A percentile compares a stretch with the other conserved stretches of the same genome.
These are phyloP conservation scores for Cepphus grylle DNA, from an alignment of 2,113 vertebrate genomes.

Conservation along the genomic window DNA sequence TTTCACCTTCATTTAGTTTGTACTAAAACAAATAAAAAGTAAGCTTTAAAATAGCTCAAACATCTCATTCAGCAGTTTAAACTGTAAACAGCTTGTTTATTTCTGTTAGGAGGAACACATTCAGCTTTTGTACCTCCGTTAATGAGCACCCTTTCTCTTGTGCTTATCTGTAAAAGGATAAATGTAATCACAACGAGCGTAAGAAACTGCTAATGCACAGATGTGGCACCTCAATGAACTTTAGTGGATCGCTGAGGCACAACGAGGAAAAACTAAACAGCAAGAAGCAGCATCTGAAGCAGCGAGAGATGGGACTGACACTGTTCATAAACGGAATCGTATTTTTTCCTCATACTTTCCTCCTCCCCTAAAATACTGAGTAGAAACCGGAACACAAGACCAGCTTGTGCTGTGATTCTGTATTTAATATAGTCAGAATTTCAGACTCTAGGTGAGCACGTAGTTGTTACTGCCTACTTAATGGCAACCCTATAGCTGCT, in stretches of 20 bases:
- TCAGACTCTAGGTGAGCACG: not conserved
- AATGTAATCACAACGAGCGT: slow-evolving; percentile 11
- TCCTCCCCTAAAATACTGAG: slow-evolving; percentile 74
- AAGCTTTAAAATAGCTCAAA: slow-evolving; percentile 88
- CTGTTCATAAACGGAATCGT: slow-evolving; percentile 54
- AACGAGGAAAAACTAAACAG: not conserved
- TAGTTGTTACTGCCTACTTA: not conserved
- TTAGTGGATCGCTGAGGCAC: slow-evolving; percentile 5
- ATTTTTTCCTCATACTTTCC: not conserved
- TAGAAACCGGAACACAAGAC: slow-evolving; percentile 74
- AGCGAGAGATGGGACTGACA: slow-evolving; percentile 31
- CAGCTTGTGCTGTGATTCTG: slow-evolving; percentile 71
- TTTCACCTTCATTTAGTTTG: slow-evolving; percentile 88
- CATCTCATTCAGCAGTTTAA: slow-evolving; percentile 75
- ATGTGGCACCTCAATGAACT: not conserved
- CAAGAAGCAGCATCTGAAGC: slow-evolving; percentile 48
- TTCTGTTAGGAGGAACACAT: slow-evolving; percentile 67
- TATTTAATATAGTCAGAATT: slow-evolving; percentile 64
- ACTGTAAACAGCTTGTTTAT: slow-evolving; percentile 87
- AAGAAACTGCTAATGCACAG: slow-evolving; percentile 48
- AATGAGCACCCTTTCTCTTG: slow-evolving; percentile 77
- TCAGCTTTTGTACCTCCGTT: slow-evolving; percentile 45
- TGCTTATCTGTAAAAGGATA: slow-evolving; percentile 56
- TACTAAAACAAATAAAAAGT: slow-evolving; percentile 82
- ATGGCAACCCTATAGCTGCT: not conserved